These are phyloP conservation scores for Cheilosia pagana DNA, from an alignment of 2,888 invertebrate genomes.

Conservation along the genomic window DNA sequence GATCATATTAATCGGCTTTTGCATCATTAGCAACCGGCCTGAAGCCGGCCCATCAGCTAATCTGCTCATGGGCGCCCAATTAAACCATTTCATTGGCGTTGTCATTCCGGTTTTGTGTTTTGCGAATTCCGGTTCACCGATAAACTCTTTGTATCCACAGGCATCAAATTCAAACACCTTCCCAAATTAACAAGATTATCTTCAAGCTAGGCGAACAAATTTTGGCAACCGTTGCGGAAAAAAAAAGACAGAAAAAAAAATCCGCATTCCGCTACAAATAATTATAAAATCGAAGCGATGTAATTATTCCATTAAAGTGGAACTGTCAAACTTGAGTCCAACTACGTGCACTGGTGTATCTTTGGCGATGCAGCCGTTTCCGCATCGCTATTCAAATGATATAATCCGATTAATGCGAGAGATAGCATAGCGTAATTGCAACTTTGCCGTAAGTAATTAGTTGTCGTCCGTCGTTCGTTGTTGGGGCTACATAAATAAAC, in stretches of 20 bases:
- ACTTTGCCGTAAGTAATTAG: conserved; percentile 50
- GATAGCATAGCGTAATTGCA: conserved; percentile 51
- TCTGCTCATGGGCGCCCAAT: conserved; percentile 15
- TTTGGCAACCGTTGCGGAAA: conserved; percentile 5
- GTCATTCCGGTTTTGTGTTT: conserved; percentile 5
- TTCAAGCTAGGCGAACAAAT: not conserved
- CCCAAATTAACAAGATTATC: not conserved
- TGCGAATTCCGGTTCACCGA: conserved; percentile 36
- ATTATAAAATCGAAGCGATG: not conserved
- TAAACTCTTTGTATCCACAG: not conserved
- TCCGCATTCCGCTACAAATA: not conserved
- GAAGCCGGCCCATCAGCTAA: conserved; percentile 9
- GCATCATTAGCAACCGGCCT: conserved; percentile 12
- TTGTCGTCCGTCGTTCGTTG: not conserved
- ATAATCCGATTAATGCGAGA: conserved; percentile 56
- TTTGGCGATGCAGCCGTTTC: conserved; percentile 27
- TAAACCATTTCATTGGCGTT: not conserved
- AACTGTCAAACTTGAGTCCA: conserved; percentile 2
- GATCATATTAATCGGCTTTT: conserved; percentile 37
- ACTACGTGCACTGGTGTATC: not conserved
- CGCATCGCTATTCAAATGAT: conserved; percentile 41
- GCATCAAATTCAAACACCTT: not conserved
- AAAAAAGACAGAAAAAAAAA: too few species aligned
- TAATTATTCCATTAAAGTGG: conserved; percentile 32
- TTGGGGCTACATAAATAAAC: conserved; percentile 22